These are phyloP conservation scores for Columba livia DNA, from an alignment of 2,113 vertebrate species.

Conservation along the genomic window DNA sequence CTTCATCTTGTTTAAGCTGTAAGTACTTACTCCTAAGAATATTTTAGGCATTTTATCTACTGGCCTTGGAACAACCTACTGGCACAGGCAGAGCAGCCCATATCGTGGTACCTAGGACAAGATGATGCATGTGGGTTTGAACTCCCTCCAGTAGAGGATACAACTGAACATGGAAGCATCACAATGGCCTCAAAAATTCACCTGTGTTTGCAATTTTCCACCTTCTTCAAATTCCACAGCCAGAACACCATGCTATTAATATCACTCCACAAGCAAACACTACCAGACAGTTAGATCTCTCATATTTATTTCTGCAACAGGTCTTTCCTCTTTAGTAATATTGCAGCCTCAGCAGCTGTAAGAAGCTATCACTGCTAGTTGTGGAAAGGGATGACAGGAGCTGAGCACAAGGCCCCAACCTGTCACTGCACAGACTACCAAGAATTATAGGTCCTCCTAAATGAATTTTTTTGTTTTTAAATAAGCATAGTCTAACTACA, in stretches of 20 bases:
- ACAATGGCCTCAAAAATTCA: background rate
- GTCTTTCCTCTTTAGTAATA: background rate
- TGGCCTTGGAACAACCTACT: background rate
- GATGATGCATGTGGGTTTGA: background rate
- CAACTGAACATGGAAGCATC: background rate
- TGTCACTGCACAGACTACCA: background rate
- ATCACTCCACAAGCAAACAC: background rate
- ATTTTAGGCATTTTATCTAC: background rate
- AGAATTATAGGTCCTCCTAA: background rate
- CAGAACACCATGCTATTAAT: background rate
- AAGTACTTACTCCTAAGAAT: background rate
- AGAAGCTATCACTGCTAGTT: background rate
- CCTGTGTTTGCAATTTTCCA: background rate
- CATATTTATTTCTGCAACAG: background rate
- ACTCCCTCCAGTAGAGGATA: background rate
- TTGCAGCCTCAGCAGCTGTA: fast-evolving
- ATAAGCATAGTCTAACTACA: background rate
- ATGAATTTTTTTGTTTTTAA: background rate
- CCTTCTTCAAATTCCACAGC: background rate
- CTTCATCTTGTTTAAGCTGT: background rate
- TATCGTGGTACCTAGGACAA: background rate
- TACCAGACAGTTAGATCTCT: background rate
- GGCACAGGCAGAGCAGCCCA: background rate
- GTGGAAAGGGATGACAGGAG: background rate
- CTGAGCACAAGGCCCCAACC: background rate